Evolutionary conservation across 2,113 vertebrate genomes (phyloP), one percentile per base, ranked within the genome.

Genomic region (Oncorhynchus keta): DNA sequence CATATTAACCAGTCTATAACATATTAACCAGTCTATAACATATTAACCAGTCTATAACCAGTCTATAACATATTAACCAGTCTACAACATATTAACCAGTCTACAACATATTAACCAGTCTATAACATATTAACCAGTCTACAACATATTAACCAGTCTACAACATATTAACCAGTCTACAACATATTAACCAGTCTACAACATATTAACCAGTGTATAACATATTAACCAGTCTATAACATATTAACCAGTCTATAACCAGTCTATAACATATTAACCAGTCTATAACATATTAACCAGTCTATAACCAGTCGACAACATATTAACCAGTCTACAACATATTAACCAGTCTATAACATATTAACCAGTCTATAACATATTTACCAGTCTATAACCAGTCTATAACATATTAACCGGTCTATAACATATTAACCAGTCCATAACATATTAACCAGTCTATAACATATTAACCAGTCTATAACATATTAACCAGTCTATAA

Each of bases 121-220:
- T 87, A 89, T 1, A 32, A 32, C 32, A 1, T 12, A 51, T 51
- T 16, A 51, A 9, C 13, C 49, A 51, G 70, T 73, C 70, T 87
- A 89, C 1, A 32, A 32, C 32, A 6, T 12, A 51, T 51, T 16
- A 51, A 9, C 49, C 49, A 51, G 70, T 73, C 70, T 87, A 89
- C 1, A 32, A 32, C 32, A 5, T 12, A 51, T 51, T 14, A 51
- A 9, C 49, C 49, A 51, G 70, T 73, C 70, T 87, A 89, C 5
- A 32, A 32, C 30, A 32, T 12, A 51, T 51, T 16, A 51, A 9
- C 49, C 49, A 51, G 70, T 73, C 70, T 87, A 89, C 2, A 28
- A 28, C 28, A 28, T 28, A 28, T 28, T 28, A 28, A 28, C 28
- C 28, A 28, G 28, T 28, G 2, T 32, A 32, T 1, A 32, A 32